Conservation (phyloP, 2,113 vertebrate genomes). For the Austrofundulus limnaeus region DNA sequence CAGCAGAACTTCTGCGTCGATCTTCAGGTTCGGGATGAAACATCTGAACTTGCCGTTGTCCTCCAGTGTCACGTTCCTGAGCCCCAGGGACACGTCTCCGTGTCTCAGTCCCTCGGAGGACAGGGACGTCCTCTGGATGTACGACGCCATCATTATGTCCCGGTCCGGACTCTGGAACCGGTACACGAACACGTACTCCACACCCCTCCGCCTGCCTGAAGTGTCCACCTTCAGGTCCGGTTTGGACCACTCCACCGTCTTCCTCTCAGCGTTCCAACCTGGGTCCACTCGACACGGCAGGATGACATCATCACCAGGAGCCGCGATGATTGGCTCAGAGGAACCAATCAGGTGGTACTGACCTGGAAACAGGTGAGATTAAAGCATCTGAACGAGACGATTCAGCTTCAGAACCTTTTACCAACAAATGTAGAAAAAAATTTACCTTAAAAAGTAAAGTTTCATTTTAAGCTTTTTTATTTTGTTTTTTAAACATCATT, state of each 20-base stretch:
- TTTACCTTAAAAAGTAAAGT: too few relatives aligned
- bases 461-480: too few relatives aligned
- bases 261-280: fast-evolving
- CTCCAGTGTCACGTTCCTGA: slow-evolving; percentile 2
- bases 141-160: slow-evolving; percentile 12
- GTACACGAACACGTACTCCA: slow-evolving; percentile 26
- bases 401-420: too few relatives aligned
- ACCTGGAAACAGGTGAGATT: not conserved
- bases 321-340: fast-evolving
- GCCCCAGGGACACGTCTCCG: slow-evolving; percentile 34
- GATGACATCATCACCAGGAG: slow-evolving; percentile 2
- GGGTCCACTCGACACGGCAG: slow-evolving; percentile 33
- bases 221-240: not conserved
- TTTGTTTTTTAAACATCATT: too few relatives aligned
- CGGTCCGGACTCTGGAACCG: fast-evolving
- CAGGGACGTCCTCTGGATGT: slow-evolving; percentile 15
- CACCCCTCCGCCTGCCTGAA: fast-evolving
- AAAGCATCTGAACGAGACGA: too few relatives aligned
- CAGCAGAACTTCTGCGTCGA: fast-evolving
- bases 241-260: slow-evolving; percentile 37
- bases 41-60: slow-evolving; percentile 33
- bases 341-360: fast-evolving
- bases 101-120: not conserved
- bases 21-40: not conserved
- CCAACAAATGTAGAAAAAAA: too few relatives aligned